Base-by-base conservation (phyloP, 2,888 invertebrate species). In the Latheticus oryzae region DNA sequence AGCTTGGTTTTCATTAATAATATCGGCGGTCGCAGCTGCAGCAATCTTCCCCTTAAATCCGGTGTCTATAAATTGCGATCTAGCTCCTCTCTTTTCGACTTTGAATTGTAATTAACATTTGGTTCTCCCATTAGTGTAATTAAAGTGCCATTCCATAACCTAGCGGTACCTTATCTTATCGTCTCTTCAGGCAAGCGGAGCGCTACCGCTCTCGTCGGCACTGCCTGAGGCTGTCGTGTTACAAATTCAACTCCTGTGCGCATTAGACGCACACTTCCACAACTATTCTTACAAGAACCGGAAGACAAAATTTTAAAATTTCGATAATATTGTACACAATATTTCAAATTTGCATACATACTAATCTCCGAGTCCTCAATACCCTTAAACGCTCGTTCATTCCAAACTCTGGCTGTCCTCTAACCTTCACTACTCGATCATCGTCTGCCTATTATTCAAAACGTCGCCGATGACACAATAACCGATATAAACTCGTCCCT, bases 41-140 rank as follows among this genome's bases (percentile, higher is more conserved):
- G 64, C 68, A 66, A 67, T 68, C 69, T 64, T 63, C 67, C 69
- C 69, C 51, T 63, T 61, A 70, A 71, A 68, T 67, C 70, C 70
- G 63, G 66, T 66, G 75, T 74, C 74, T 74, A 76, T 76, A 76
- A 76, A 76, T 72, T 75, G 74, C 74, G 69, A 73, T 72, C 67
- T 65, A 72, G 70, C 73, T 69, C 78, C 80, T 80, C 81, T 83
- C 82, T 81, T 81, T 82, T 80, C 79, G 82, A 81, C 83, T 85
- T 85, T 84, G 84, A 83, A 84, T 84, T 81, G 84, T 86, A 87
- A 87, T 87, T 87, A 87, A 86, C 86, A 85, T 85, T 85, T 84
- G 84, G 82, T 83, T 82, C 83, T 82, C 82, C 87, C 87, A 87
- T 88, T 88, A 87, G 85, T 85, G 83, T 87, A 87, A 87, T 88